Evolutionary conservation across 37 sponge, comb jelly and placozoan genomes (phyloP).

Genomic region (Aphrocallistes beatrix): DNA sequence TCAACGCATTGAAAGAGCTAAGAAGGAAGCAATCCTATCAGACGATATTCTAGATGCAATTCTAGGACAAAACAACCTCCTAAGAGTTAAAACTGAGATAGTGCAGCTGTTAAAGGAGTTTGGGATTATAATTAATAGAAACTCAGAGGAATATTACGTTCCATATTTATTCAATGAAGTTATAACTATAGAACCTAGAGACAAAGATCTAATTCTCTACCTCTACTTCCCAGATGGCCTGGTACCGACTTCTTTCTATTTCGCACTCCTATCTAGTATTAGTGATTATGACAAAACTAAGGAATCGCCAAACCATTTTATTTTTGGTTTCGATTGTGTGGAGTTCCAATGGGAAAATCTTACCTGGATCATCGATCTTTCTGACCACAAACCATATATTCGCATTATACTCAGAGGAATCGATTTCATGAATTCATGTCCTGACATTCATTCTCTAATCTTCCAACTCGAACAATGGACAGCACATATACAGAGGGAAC

Average conservation of each 20-base stretch:
- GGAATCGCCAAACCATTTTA: not conserved
- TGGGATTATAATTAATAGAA: not conserved
- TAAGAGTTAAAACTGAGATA: not conserved
- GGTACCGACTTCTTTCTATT: not conserved
- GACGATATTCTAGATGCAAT: not conserved
- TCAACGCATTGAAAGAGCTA: not conserved
- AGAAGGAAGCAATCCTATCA: not conserved
- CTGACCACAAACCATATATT: not conserved
- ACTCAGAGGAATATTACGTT: not conserved
- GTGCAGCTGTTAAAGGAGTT: not conserved
- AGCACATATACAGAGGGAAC: not conserved
- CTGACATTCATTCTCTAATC: not conserved
- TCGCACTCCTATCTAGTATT: not conserved
- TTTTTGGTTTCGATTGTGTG: not conserved
- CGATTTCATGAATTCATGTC: not conserved
- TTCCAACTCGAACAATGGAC: not conserved
- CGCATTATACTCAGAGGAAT: not conserved
- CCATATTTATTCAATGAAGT: slow-evolving; percentile 2
- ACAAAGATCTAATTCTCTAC: not conserved
- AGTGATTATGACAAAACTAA: no score
- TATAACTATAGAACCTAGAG: not conserved
- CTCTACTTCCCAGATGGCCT: not conserved
- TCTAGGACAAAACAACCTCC: not conserved
- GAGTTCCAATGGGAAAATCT: slow-evolving; percentile 1
- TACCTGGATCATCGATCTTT: not conserved